Evolutionary conservation across 1,140 invertebrate genomes (phyloP).

Genomic region (Bactericera cockerelli): DNA sequence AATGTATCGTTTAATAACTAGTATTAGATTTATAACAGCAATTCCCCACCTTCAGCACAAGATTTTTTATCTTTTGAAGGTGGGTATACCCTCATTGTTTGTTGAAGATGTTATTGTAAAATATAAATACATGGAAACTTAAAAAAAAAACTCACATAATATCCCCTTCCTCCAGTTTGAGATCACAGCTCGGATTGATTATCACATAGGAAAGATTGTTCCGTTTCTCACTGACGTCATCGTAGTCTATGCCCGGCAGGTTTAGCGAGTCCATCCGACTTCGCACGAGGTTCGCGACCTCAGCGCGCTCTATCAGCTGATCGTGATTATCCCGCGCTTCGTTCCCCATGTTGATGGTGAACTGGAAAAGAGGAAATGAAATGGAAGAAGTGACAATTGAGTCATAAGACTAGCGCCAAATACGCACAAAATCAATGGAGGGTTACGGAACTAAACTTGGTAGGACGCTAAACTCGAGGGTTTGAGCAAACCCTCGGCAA

Average conservation of each 20-base stretch:
- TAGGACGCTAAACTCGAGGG: too few species aligned
- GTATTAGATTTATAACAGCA: too few species aligned
- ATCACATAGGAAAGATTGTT: constrained; percentile 93
- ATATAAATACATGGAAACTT: too few species aligned
- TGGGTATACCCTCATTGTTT: too few species aligned
- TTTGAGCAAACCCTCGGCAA: too few species aligned
- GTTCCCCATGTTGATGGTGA: constrained; percentile 60
- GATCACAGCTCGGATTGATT: constrained; percentile 94
- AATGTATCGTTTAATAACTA: too few species aligned
- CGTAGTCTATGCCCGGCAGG: constrained; percentile 74
- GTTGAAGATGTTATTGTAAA: too few species aligned
- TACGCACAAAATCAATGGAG: too few species aligned
- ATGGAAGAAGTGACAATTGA: constrained; percentile 6
- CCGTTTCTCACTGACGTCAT: constrained; percentile 80
- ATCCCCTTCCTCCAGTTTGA: constrained; percentile 90
- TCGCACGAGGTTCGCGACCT: constrained; percentile 85
- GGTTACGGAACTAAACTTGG: too few species aligned
- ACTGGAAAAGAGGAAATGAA: constrained; percentile 38
- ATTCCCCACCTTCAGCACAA: too few species aligned
- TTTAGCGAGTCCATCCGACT: constrained; percentile 88
- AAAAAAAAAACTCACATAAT: constrained; percentile 65
- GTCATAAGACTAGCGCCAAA: too few species aligned
- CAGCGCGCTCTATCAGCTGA: constrained; percentile 82
- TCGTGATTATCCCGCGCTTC: constrained; percentile 72
- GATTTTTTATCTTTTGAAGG: too few species aligned